Evolutionary conservation across 2,113 vertebrate species (phyloP).

Genomic region (Australoheros scitulus): DNA sequence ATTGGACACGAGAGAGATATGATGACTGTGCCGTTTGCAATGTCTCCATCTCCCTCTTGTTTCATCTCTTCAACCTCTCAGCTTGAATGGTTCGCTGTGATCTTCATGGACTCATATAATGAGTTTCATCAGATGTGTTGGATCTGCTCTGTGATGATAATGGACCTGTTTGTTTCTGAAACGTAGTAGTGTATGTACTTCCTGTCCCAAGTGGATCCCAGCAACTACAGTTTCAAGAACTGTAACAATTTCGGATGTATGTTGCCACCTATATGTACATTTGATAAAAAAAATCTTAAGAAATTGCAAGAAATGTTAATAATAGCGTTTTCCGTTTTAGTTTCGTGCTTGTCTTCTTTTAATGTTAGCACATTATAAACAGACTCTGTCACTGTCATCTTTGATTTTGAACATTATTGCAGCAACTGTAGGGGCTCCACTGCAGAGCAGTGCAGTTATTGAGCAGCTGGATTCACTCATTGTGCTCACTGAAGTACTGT

Average conservation of each 20-base stretch:
- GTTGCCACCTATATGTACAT: background rate
- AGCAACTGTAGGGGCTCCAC: background rate
- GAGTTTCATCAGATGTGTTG: conserved; percentile 53
- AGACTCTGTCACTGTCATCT: background rate
- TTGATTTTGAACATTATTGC: background rate
- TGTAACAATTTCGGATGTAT: background rate
- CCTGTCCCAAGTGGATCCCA: background rate
- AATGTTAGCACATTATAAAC: background rate
- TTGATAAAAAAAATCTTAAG: background rate
- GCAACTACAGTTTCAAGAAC: background rate
- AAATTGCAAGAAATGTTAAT: background rate
- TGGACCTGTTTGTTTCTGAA: conserved; percentile 7
- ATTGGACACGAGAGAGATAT: conserved; percentile 27
- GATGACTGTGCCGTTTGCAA: conserved; percentile 39
- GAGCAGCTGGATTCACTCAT: background rate
- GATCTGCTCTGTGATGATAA: conserved; percentile 20
- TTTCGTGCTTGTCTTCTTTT: background rate
- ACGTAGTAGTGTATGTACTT: background rate
- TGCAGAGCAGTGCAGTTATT: background rate
- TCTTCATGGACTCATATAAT: conserved; percentile 20
- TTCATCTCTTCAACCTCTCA: conserved; percentile 12
- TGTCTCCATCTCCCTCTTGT: conserved; percentile 38
- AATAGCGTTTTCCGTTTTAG: background rate
- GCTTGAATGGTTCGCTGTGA: background rate
- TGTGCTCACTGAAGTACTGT: background rate